These are phyloP conservation scores for human DNA, from an alignment of 2,113 vertebrate genomes.

Conservation along the genomic window DNA sequence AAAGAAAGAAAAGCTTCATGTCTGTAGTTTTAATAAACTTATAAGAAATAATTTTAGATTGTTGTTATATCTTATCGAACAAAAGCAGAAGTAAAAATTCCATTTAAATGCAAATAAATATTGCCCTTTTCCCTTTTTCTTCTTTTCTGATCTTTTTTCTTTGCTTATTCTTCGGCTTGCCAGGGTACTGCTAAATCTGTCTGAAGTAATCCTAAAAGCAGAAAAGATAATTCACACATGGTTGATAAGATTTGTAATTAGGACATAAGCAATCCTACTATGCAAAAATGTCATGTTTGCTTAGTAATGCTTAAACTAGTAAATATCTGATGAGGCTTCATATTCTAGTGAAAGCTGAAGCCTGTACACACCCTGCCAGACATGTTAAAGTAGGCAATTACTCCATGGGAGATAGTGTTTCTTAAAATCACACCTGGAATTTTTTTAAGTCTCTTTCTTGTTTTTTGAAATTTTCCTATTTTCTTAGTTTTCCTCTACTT, in stretches of 20 bases:
- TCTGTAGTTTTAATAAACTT: background rate
- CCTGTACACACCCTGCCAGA: background rate
- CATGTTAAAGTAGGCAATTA: background rate
- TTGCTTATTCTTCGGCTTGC: background rate
- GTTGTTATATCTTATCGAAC: background rate
- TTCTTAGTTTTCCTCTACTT: background rate
- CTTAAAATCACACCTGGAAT: background rate
- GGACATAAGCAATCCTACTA: background rate
- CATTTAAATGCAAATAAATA: background rate
- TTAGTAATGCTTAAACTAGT: background rate
- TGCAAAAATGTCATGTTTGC: background rate
- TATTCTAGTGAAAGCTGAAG: background rate
- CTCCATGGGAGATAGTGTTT: background rate
- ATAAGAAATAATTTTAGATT: conserved; percentile 12
- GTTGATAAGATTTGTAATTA: background rate
- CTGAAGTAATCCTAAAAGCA: background rate
- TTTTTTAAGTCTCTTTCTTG: background rate
- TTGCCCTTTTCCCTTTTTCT: background rate
- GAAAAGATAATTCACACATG: background rate
- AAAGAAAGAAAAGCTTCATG: background rate
- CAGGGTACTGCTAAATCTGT: background rate
- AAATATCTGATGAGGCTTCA: background rate
- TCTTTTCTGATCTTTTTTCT: background rate
- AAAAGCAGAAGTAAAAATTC: background rate
- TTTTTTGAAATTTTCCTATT: background rate